Base-by-base conservation (phyloP, 1,140 invertebrate genomes). In the Mamestra configurata region DNA sequence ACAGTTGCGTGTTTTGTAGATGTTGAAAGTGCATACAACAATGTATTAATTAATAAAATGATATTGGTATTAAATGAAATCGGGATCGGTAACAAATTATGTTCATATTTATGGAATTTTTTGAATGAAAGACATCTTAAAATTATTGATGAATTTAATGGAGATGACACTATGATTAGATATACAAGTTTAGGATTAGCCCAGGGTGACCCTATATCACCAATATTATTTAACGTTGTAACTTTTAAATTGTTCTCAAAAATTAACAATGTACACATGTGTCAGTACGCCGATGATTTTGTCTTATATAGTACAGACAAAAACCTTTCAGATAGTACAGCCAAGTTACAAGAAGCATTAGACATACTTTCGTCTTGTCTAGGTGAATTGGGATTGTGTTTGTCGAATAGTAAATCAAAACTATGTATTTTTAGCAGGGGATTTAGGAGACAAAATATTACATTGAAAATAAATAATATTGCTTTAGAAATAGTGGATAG, bases 111-210 rank as follows among this genome's bases (percentile, higher is more conserved):
- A 57, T 57, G 20, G 49, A 20, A 0, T 51, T 51, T 51, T 51
- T 51, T 51, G 4, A 51, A 51, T 51, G 49, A 51, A 51, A 57
- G 55, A 57, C 55, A 31, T 11, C 55, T 57, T 27, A 57, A 24
- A 27, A 15, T 27, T 27, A 57, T 27, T 27, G 22, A 27, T 27
- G 55, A 57, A 18, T 51, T 57, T 4, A 0, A 57, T 4, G 22
- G 20, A 51, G 5, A 20, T 18, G 49, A 51, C 10, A 27, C 1
- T 57, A 20, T 57, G 20, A 10, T 57, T 27, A 57, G 55, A 31
- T 57, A 24, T 27, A 57, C 55, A 20, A 51, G 49, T 51, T 51
- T 51, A 51, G 49, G 49, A 51, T 20, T 51, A 20, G 49, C 49
- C 4, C 49, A 51, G 11, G 49, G 49, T 51, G 49, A 51, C n/a